Base-by-base conservation (phyloP, 2,888 invertebrate genomes). In the Drosophila peninsularis region DNA sequence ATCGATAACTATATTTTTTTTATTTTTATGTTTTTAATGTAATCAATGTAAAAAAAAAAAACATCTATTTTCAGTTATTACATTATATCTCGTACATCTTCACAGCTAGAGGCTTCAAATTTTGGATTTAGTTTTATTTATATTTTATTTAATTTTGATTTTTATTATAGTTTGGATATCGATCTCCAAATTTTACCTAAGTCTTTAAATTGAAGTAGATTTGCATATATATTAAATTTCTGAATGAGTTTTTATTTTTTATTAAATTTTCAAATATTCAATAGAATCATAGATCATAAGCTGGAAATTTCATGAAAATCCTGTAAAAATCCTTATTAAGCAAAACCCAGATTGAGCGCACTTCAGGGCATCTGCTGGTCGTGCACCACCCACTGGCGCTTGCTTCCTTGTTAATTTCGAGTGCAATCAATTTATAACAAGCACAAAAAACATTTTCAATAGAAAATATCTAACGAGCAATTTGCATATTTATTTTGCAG, bases 401-500 rank as follows among this genome's bases (percentile, higher is more conserved):
- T 41, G 10, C 41, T 19, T 11, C 5, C 19, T 13, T n/a, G 19
- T 37, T 21, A 13, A 17, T 37, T 27, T n/a, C 10, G 7, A 62
- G 14, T 11, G 36, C 34, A 50, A 55, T 55, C 36, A 10, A 42
- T 55, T 42, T 24, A n/a, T 19, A 14, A 10, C 21, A 21, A 32
- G 32, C 44, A 39, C 19, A 45, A 53, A 34, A 34, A 36, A 21
- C 34, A 3, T 24, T 34, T 36, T 49, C 34, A 1, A 32, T 41
- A 17, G 11, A 57, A 55, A 58, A 60, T 63, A 9, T 56, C 61
- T 62, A 76, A 66, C 68, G 5, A 36, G 14, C 39, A 54, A 62
- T 67, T 63, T 61, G n/a, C 49, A 63, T 47, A 50, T 55, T 61
- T 73, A 53, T 78, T 74, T 78, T 70, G 13, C 79, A 76, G 79